Percentiles rank a stretch among this genome's conserved stretches.
Evolutionary conservation across 2,888 invertebrate genomes (phyloP).

Genomic region (Polylopha cassiicola): DNA sequence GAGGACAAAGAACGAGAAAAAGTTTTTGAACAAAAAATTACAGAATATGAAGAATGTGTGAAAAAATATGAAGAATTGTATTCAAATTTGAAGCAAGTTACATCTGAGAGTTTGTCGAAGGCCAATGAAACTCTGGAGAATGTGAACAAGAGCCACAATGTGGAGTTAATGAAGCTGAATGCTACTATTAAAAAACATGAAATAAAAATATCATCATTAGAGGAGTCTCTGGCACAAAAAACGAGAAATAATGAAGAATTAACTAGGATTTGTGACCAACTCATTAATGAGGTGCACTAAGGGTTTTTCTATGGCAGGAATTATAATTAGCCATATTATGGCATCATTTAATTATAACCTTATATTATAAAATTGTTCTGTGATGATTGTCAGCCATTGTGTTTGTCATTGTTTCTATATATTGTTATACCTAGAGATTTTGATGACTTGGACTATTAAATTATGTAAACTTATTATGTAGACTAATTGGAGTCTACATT

Average conservation of each 20-base stretch:
- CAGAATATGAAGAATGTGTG: constrained; percentile 82
- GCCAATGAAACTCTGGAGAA: constrained; percentile 87
- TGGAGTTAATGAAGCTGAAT: constrained; percentile 88
- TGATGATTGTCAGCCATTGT: constrained; percentile 44
- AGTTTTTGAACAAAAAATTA: constrained; percentile 80
- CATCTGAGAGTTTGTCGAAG: constrained; percentile 85
- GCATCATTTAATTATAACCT: constrained; percentile 13
- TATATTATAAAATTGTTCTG: constrained; percentile 33
- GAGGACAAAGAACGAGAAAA: constrained; percentile 80
- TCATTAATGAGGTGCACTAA: constrained; percentile 80
- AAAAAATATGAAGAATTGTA: constrained; percentile 88
- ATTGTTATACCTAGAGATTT: constrained; percentile 5
- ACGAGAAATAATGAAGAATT: constrained; percentile 92
- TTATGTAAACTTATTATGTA: constrained; percentile 5
- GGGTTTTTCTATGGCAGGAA: too few species aligned
- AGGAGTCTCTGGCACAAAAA: constrained; percentile 90
- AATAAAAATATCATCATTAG: constrained; percentile 87
- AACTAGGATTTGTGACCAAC: constrained; percentile 94
- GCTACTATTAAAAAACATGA: constrained; percentile 93
- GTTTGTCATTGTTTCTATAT: constrained; percentile 9
- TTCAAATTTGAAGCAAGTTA: constrained; percentile 88
- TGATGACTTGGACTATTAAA: constrained; percentile 3
- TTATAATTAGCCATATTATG: constrained; percentile 10
- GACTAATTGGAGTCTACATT: constrained; percentile 8
- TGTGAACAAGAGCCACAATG: constrained; percentile 82